phyloP scores from a whole-genome alignment of 2,113 vertebrate genomes.

The Chelonoidis abingdonii region DNA sequence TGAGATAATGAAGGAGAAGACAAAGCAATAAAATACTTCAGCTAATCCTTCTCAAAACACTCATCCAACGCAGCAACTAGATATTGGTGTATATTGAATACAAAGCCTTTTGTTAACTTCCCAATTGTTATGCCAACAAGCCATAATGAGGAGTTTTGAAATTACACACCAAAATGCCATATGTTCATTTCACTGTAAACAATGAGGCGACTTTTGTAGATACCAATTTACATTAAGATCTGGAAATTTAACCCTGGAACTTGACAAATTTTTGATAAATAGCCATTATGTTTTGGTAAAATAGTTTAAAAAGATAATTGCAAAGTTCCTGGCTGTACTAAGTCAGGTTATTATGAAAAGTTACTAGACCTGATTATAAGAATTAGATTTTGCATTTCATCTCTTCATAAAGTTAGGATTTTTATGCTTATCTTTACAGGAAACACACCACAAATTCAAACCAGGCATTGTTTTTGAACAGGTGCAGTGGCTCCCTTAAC shows the following conservation, averaged over 20 bases:
- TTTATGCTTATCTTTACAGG: background rate
- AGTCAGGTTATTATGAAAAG: background rate
- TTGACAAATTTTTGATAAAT: background rate
- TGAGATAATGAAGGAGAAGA: background rate
- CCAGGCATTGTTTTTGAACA: background rate
- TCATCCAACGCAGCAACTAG: background rate
- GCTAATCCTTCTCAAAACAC: background rate
- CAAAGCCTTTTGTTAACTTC: slow-evolving; percentile 13
- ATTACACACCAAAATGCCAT: background rate
- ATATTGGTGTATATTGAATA: background rate
- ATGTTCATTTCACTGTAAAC: background rate
- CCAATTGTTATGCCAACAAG: background rate
- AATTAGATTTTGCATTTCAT: background rate
- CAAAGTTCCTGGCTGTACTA: background rate
- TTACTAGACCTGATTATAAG: background rate
- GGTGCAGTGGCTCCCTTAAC: background rate
- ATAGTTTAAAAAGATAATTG: background rate
- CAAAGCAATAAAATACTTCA: background rate
- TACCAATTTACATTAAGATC: background rate
- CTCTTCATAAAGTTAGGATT: background rate
- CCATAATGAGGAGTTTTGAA: background rate
- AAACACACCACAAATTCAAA: background rate
- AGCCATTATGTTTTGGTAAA: background rate
- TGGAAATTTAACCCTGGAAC: background rate
- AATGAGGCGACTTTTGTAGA: background rate